These are phyloP conservation scores for Lordiphosa collinella DNA, from an alignment of 1,140 invertebrate genomes.

Conservation along the genomic window DNA sequence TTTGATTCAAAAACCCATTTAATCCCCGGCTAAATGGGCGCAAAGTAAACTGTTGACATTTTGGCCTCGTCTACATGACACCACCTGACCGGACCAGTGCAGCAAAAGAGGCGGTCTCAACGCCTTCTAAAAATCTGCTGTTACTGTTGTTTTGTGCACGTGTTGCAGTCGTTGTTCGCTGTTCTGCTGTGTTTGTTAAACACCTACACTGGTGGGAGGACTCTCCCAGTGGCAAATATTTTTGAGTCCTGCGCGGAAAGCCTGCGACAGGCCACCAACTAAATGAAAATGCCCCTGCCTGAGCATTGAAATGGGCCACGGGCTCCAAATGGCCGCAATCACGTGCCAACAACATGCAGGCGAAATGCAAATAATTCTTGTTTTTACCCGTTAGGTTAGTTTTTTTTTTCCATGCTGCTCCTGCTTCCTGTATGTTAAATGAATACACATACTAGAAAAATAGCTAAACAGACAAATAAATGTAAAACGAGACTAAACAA, in stretches of 20 bases:
- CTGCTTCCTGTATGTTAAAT: constrained; percentile 17
- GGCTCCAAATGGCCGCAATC: constrained; percentile 51
- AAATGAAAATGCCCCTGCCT: constrained; percentile 39
- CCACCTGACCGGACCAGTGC: constrained; percentile 2
- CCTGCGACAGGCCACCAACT: constrained; percentile 7
- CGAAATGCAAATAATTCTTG: constrained; percentile 76
- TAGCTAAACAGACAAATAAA: constrained; percentile 47
- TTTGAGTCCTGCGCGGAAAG: constrained; percentile 50
- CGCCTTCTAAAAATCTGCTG: constrained; percentile 12
- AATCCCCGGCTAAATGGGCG: constrained; percentile 70
- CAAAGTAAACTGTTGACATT: constrained; percentile 77
- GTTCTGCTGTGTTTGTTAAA: constrained; percentile 63
- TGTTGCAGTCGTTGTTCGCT: constrained; percentile 36
- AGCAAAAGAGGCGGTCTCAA: background rate
- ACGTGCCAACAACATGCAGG: constrained; percentile 74
- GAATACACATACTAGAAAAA: constrained; percentile 6
- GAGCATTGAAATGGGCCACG: background rate
- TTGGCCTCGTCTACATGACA: constrained; percentile 60
- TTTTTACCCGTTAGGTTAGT: constrained; percentile 57
- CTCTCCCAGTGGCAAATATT: constrained; percentile 40
- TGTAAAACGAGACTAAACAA: constrained; percentile 42
- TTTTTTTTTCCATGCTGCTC: constrained; percentile 19
- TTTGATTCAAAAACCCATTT: constrained; percentile 66
- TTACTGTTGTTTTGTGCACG: constrained; percentile 39
- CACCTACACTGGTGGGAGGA: no score